Base-by-base conservation (phyloP, 2,113 vertebrate genomes). In the Sylvietta virens region DNA sequence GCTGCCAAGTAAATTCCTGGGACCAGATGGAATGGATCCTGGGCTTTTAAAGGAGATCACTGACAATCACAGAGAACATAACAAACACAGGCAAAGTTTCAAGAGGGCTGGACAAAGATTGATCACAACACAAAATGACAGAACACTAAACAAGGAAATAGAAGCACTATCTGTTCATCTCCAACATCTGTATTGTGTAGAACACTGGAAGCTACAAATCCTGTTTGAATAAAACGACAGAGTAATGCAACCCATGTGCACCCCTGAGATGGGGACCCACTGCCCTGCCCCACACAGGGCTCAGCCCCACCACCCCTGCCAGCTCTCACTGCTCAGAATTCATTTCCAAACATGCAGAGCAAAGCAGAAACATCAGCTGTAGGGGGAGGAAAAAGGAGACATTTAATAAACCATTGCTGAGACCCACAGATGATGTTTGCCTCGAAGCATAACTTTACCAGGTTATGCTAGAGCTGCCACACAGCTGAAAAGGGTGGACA, bases 11-110 rank as follows among this genome's bases (percentile, higher is more conserved):
- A 93, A 92, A 57, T 79, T 93, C 65, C 92, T 67, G 56, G 65
- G 72, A 94, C 35, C 90, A 97, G 93, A 95, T 94, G 95, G 93
- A 96, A 94, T 3, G 1, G 88, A 95, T 96, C 82, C 80, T 70
- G 26, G 60, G 73, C 54, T 95, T 91, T 73, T 83, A 77, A 88
- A 92, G 81, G 82, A 94, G 85, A 92, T 78, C 94, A 67, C 16
- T 88, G 86, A 56, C 94, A 93, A 86, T 74, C 90, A 60, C 56
- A 83, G 60, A 58, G 81, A 92, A 74, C 9, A 71, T 56, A 58
- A 74, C 66, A 70, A 88, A 88, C 67, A 81, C 62, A 45, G 86
- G 66, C 7, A 0, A 81, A 67, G 67, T 64, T 82, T 93, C 92
- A 92, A 94, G 79, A 53, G 82, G 26, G 44, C 37, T 73, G 85